Percentiles rank a stretch among this genome's conserved stretches.
phyloP scores from a whole-genome alignment of 2,888 invertebrate species.

The Caenorhabditis auriculariae region DNA sequence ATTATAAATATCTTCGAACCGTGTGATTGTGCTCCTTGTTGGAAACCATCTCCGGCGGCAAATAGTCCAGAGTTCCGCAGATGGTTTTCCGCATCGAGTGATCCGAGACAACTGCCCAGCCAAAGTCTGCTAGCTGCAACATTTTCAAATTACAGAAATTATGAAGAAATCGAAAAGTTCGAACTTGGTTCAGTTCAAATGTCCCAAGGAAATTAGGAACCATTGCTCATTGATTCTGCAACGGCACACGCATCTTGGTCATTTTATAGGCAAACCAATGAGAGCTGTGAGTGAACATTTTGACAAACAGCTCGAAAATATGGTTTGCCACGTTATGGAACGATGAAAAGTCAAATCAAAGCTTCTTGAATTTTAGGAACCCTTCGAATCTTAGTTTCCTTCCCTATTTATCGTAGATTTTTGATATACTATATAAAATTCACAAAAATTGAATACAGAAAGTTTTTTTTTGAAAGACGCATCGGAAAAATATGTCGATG shows the following conservation, averaged over 20 bases:
- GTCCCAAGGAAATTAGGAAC: conserved; percentile 20
- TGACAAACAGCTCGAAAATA: not conserved
- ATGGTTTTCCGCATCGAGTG: conserved; percentile 50
- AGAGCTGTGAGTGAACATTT: not conserved
- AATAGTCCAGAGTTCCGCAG: conserved; percentile 62
- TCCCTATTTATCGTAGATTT: no score
- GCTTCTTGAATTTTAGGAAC: no score
- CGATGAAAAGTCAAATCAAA: no score
- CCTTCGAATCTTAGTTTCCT: no score
- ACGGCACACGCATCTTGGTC: conserved; percentile 21
- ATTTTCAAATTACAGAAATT: no score
- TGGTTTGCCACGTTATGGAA: not conserved
- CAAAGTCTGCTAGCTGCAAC: conserved; percentile 62
- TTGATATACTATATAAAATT: no score
- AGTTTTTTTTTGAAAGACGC: no score
- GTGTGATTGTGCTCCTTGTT: conserved; percentile 68
- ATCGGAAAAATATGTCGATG: no score
- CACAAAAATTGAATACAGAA: no score
- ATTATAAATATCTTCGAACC: conserved; percentile 3
- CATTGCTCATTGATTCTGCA: conserved; percentile 6
- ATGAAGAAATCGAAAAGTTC: not conserved
- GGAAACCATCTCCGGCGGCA: conserved; percentile 79
- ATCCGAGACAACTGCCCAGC: conserved; percentile 63
- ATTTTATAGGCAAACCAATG: conserved; percentile 5
- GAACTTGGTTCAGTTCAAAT: not conserved